A percentile compares a stretch with the other conserved stretches of the same genome.
Evolutionary conservation across 2,113 vertebrate genomes (phyloP).

Genomic region (Aphelocoma coerulescens): DNA sequence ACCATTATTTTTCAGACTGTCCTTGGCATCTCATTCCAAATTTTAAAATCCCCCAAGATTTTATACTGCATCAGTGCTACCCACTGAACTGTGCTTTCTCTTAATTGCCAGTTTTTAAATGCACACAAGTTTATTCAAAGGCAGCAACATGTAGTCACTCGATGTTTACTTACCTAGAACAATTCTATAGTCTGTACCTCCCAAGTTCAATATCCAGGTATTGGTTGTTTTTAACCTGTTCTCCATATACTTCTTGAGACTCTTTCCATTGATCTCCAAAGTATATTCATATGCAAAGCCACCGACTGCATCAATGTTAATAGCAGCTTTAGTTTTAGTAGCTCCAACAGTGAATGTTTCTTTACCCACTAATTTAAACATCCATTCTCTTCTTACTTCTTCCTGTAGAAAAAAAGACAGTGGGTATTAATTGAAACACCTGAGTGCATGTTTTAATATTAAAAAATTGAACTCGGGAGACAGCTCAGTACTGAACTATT

Average conservation of each 20-base stretch:
- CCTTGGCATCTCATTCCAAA: neutral
- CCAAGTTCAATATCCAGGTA: conserved; percentile 90
- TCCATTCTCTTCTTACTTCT: conserved; percentile 91
- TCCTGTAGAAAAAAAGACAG: conserved; percentile 74
- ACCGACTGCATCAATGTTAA: conserved; percentile 93
- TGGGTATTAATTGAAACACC: neutral
- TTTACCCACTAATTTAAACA: conserved; percentile 98
- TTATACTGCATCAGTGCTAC: neutral
- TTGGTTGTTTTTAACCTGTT: conserved; percentile 93
- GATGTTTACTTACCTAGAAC: conserved; percentile 84
- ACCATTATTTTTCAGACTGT: neutral
- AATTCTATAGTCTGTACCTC: conserved; percentile 86
- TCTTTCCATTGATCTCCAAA: conserved; percentile 95
- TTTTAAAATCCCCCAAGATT: neutral
- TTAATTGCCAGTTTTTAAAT: neutral
- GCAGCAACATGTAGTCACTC: neutral
- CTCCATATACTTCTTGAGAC: conserved; percentile 94
- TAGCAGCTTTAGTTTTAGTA: conserved; percentile 88
- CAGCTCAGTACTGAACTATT: neutral
- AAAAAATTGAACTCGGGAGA: neutral
- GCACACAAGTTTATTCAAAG: neutral
- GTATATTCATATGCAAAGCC: conserved; percentile 98
- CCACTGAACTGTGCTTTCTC: neutral
- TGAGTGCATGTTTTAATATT: neutral
- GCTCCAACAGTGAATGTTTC: conserved; percentile 91